A percentile compares a stretch with the other conserved stretches of the same genome.
Evolutionary conservation across 2,797 vertebrate genomes (phyloP).

Genomic region (Stomatorhinus walkeri): DNA sequence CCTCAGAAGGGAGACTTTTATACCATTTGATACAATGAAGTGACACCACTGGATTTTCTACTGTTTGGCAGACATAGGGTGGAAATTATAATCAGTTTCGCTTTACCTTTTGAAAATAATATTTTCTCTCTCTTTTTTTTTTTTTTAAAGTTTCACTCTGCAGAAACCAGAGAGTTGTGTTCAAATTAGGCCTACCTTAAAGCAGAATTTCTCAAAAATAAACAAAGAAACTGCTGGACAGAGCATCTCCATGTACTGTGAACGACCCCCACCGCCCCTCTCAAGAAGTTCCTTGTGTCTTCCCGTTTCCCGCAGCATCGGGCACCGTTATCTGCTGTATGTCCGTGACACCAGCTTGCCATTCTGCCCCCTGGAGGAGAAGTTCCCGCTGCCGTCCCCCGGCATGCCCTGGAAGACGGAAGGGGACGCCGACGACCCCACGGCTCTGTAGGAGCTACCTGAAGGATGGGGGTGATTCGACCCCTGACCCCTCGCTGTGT

Average conservation of each 20-base stretch:
- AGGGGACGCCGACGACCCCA: constrained; percentile 49
- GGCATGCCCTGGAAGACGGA: constrained; percentile 69
- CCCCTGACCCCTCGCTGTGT: constrained; percentile 47
- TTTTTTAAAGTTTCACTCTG: background rate
- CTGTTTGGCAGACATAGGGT: background rate
- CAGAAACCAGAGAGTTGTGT: background rate
- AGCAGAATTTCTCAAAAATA: background rate
- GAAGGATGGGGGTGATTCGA: constrained; percentile 45
- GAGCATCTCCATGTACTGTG: constrained; percentile 48
- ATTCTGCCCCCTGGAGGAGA: constrained; percentile 67
- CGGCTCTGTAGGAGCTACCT: constrained; percentile 56
- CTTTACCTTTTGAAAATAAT: background rate
- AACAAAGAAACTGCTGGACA: constrained; percentile 53
- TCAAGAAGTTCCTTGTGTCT: background rate
- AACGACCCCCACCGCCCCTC: constrained; percentile 38
- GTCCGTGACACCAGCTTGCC: constrained; percentile 83
- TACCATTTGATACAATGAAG: background rate
- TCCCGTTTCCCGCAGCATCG: constrained; percentile 33
- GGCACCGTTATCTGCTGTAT: constrained; percentile 85
- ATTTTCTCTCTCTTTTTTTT: too few species aligned
- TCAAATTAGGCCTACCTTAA: background rate
- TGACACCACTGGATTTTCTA: background rate
- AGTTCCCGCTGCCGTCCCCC: constrained; percentile 40
- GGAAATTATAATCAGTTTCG: background rate
- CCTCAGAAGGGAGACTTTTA: background rate